Base-by-base conservation (phyloP, 1,140 invertebrate species). In the Contarinia nasturtii region DNA sequence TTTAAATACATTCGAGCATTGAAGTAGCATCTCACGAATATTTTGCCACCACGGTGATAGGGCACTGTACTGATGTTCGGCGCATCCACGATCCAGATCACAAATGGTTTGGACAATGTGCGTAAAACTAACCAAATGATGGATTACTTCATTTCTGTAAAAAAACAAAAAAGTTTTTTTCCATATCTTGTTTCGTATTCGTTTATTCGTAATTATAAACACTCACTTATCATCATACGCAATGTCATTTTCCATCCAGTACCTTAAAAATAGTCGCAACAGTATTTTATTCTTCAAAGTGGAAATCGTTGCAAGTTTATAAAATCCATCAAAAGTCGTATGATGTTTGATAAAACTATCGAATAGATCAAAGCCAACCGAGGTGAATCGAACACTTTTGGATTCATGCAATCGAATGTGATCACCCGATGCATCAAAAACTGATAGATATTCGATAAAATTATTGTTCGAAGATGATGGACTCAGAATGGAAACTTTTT, bases 1-100 rank as follows among this genome's bases (percentile, higher is more conserved):
- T 51, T 73, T 71, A 50, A 84, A 73, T 20, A 82, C 77, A 57
- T 79, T 76, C 7, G 69, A 63, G 53, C 79, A 79, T 49, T 83
- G 74, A 3, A 76, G 69, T 20, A 89, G 67, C 51, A 76, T 66
- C 48, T 73, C 69, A n/a, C 82, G 67, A 33, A 84, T 72, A 40
- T 72, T 66, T 54, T 73, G 71, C 84, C 86, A 88, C 79, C 83
- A 87, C 1, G 64, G 59, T 1, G 78, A 83, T 33, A 74, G 68
- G 51, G 75, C 71, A 58, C 78, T 79, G 50, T 82, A 80, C 40
- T 69, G 70, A 65, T 54, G 74, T 58, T 51, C 66, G 7, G 60
- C 54, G 0, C 53, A 47, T 7, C 60, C 61, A 0, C 58, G 59
- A 8, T 53, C 59, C 45, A 62, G 44, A 46, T 59, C 55, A 45